Evolutionary conservation across 2,797 vertebrate genomes (phyloP), one percentile per base, ranked within the genome.

Genomic region (Bryconaethiops microstoma): DNA sequence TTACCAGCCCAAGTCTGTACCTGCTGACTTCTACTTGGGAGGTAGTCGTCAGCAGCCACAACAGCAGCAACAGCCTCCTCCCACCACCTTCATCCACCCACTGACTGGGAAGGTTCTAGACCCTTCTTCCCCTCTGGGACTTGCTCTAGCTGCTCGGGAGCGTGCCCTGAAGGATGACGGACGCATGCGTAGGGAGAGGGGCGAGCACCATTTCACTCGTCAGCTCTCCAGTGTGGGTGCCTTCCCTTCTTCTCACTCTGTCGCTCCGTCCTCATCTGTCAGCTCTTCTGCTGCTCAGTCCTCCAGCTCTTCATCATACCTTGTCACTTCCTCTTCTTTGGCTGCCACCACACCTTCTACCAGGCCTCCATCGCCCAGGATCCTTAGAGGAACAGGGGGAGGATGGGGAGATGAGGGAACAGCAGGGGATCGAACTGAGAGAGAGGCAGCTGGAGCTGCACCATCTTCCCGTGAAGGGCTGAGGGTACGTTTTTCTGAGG

Each of bases 21-120:
- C 94, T 6, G 90, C 93, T 68, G 94, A 95, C 84, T 87, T 95
- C 80, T 95, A 95, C 80, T 90, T 92, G 29, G 83, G 92, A 12
- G 88, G 89, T 54, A 88, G 90, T 21, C 84, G 92, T 79, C 91
- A 92, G 82, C 79, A 85, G 76, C 82, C 71, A 57, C 80, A 80
- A 65, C 86, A 82, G n/a, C 82, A 77, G 69, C 60, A 78, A 55
- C 74, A 85, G 77, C 71, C 79, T 68, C 68, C 85, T 29, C 72
- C 90, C 74, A 94, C 94, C 70, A 96, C 96, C 21, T 97, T 97
- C 79, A 96, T 97, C 74, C 96, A 97, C 89, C 96, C 96, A 35
- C 91, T 97, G 54, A 97, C 96, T 0, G 96, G 96, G 82, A 97
- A 97, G 89, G 95, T 96, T 48, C 91, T 98, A 29, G 96, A 98